Evolutionary conservation across 2,888 invertebrate genomes (phyloP), one percentile per base, ranked within the genome.

Genomic region (Plagiodera versicolora): DNA sequence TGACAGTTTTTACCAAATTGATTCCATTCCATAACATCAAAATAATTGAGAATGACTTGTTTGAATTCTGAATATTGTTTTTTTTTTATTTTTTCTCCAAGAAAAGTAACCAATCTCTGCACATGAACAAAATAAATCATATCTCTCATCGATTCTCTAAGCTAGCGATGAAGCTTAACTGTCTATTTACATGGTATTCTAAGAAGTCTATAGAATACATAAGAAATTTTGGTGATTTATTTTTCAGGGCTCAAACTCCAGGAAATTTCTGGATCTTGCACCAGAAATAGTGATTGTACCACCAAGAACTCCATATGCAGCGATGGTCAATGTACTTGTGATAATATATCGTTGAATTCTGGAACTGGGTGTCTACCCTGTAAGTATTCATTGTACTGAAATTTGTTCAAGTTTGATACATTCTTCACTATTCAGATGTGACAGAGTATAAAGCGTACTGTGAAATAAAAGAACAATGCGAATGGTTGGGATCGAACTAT

Each of bases 361-460:
- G 44, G 11, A 8, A 46, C 48, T 8, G 35, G 47, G 18, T 62
- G 61, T 52, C 24, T 62, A 10, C 56, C 53, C 32, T 58, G 61
- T 62, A 55, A 62, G 58, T 55, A 32, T 44, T 39, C 20, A 39
- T 11, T 14, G 19, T 10, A 44, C 28, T 28, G 16, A 5, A 19
- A 19, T 9, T 16, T 14, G 5, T 39, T 11, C 18, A 16, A 24
- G 4, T 11, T 51, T 44, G 14, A 16, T 16, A 11, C 9, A 60
- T 30, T 50, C 24, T 16, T 50, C 46, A 11, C 49, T 17, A 63
- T 64, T 44, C 54, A 72, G 72, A 67, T 64, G 70, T 65, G 9
- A 71, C 68, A 6, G 68, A 70, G 60, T 73, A 69, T 53, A 54
- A 60, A n/a, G 65, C 54, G 9, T 51, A 61, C 18, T 73, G 73